Conservation (phyloP, 2,888 invertebrate species). For the Acleris cristana region DNA sequence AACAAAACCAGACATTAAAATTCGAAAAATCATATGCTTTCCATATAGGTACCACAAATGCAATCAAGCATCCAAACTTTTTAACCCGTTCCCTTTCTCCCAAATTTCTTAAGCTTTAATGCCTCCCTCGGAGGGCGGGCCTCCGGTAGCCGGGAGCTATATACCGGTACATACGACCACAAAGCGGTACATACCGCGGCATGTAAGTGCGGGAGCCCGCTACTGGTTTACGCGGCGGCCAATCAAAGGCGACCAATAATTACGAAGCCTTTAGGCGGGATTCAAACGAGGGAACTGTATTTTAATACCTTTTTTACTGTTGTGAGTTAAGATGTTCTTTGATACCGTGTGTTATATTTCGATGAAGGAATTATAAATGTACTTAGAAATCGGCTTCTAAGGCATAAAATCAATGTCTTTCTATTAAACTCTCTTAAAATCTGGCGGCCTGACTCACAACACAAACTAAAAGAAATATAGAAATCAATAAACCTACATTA, state of each 20-base stretch:
- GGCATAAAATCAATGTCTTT: no score
- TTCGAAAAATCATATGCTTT: background rate
- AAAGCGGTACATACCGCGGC: slow-evolving; percentile 38
- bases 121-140: slow-evolving; percentile 61
- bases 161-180: slow-evolving; percentile 2
- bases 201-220: slow-evolving; percentile 60
- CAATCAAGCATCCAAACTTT: background rate
- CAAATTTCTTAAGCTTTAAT: slow-evolving; percentile 22
- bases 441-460: no score
- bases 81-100: slow-evolving; percentile 5
- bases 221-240: slow-evolving; percentile 81
- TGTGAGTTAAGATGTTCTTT: no score
- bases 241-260: slow-evolving; percentile 59
- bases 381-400: no score
- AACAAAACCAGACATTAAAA: background rate
- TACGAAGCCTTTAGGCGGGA: slow-evolving; percentile 47
- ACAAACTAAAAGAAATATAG: no score
- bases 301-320: no score
- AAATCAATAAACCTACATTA: no score
- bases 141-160: slow-evolving; percentile 53
- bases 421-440: no score
- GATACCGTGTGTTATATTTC: no score
- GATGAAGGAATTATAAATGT: no score
- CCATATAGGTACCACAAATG: background rate
- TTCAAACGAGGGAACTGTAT: background rate